Evolutionary conservation across 1,140 invertebrate genomes (phyloP).

Genomic region (Drosophila ogumai): DNA sequence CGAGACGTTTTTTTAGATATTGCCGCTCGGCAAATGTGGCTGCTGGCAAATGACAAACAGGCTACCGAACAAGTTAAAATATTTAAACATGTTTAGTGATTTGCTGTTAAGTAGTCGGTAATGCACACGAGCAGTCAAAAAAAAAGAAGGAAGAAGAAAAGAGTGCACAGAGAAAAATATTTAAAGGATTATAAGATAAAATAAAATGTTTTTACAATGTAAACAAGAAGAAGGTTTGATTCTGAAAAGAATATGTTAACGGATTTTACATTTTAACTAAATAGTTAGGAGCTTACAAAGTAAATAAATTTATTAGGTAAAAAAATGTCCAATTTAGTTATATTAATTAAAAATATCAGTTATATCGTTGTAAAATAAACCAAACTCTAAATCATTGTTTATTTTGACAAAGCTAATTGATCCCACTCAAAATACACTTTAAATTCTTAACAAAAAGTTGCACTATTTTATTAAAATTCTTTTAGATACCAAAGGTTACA

Average conservation of each 20-base stretch:
- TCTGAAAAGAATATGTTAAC: background rate
- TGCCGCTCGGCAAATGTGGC: slow-evolving; percentile 74
- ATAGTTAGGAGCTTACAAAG: too few species aligned
- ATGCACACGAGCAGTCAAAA: slow-evolving; percentile 48
- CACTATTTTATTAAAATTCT: background rate
- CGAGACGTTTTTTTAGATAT: slow-evolving; percentile 56
- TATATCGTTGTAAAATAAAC: background rate
- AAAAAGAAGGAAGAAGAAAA: background rate
- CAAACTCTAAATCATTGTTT: background rate
- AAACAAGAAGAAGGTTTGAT: background rate
- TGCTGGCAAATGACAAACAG: slow-evolving; percentile 56
- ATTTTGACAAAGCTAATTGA: too few species aligned
- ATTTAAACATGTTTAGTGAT: slow-evolving; percentile 83
- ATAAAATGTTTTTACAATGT: background rate
- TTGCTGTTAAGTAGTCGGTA: slow-evolving; percentile 81
- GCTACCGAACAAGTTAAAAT: slow-evolving; percentile 73
- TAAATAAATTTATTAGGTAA: too few species aligned
- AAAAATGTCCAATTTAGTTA: too few species aligned
- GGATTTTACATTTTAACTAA: background rate
- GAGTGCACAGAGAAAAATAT: slow-evolving; percentile 16
- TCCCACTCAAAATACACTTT: background rate
- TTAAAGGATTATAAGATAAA: background rate
- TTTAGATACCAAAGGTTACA: background rate
- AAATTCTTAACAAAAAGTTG: background rate
- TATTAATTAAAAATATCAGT: background rate